A percentile compares a stretch with the other conserved stretches of the same genome.
Evolutionary conservation across 1,140 invertebrate genomes (phyloP).

Genomic region (Ips nitidus): DNA sequence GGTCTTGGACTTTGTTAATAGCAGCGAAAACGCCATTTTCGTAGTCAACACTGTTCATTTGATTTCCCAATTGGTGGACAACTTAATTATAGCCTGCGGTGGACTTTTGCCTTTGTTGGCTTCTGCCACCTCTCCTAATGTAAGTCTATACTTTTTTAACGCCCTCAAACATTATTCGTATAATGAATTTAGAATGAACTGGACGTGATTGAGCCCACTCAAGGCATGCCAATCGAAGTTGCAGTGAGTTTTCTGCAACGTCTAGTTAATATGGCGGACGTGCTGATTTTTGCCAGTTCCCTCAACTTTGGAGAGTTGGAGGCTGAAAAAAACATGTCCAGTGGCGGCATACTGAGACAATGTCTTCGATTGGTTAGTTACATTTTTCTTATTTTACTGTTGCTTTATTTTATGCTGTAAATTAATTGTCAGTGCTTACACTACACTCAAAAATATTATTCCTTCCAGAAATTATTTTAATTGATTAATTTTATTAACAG

Average conservation of each 20-base stretch:
- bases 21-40: conserved; percentile 97
- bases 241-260: conserved; percentile 95
- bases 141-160: conserved; percentile 58
- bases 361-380: conserved; percentile 87
- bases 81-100: conserved; percentile 98
- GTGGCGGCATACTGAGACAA: conserved; percentile 95
- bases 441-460: too few species aligned
- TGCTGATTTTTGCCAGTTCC: conserved; percentile 96
- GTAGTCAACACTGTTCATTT: conserved; percentile 99
- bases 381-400: conserved; percentile 10
- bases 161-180: neutral
- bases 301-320: conserved; percentile 97
- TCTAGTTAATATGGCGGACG: conserved; percentile 97
- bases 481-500: too few species aligned
- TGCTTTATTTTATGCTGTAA: too few species aligned
- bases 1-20: conserved; percentile 97
- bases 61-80: conserved; percentile 98
- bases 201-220: conserved; percentile 96
- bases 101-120: conserved; percentile 94
- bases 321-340: conserved; percentile 99
- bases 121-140: conserved; percentile 97
- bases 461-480: too few species aligned
- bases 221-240: conserved; percentile 97
- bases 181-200: conserved; percentile 80
- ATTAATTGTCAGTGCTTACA: too few species aligned